Evolutionary conservation across 2,797 vertebrate genomes (phyloP), one percentile per base, ranked within the genome.

Genomic region (Pseudochaenichthys georgianus): DNA sequence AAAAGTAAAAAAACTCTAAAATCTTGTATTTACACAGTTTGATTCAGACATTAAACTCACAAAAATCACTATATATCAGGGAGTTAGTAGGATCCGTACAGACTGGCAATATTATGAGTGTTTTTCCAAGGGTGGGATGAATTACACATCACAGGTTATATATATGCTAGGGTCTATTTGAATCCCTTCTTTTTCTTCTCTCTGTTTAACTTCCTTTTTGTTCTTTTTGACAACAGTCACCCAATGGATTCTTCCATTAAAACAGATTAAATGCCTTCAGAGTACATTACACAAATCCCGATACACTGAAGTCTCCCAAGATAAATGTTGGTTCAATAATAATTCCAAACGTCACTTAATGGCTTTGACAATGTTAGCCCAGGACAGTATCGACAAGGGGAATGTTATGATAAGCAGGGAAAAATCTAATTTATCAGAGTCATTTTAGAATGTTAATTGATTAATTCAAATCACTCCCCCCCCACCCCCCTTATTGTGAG

Each of bases 321-420:
- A 89, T 90, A 90, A 63, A 93, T 91, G 85, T 89, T 70, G 73
- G 74, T 88, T 92, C 79, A 90, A 83, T 91, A 90, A 85, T 81
- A 82, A 86, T 86, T 90, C 78, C 76, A 86, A 88, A 80, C 45
- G 43, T 50, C 75, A 82, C 66, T 74, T 80, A 81, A 87, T 71
- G 72, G 85, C 63, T 75, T 62, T 59, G 69, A 88, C 78, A 90
- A 88, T 87, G 72, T 63, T 50, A 83, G 80, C 16, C 11, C 47
- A 48, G 82, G 78, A 84, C 80, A 70, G 83, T 89, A 92, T 93
- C 84, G 88, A 93, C 89, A 87, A 65, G 72, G 42, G 73, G 63
- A 72, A 63, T 72, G 81, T 90, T 93, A 93, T 91, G 86, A 91
- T 91, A 92, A 93, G 87, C 78, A 85, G 79, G 70, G 77, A 64